Percentiles rank a stretch among this genome's conserved stretches.
Conservation (phyloP, 2,113 vertebrate species). For the Dromaius novaehollandiae region DNA sequence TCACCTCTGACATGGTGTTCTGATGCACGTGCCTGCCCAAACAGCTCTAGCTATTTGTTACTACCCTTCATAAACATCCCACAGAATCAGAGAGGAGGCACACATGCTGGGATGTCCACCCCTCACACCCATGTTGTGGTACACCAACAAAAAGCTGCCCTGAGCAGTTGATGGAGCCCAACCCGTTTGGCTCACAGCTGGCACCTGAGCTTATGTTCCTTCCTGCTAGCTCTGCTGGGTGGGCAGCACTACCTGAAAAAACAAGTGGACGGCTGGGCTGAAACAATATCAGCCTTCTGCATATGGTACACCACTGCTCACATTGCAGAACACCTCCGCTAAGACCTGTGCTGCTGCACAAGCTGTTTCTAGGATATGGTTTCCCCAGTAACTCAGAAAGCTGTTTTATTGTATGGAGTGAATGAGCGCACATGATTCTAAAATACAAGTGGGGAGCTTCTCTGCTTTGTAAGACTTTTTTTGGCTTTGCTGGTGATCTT, state of each 20-base stretch:
- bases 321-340: background rate
- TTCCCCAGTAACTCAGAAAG: constrained; percentile 14
- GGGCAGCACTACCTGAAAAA: background rate
- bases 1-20: rapidly evolving
- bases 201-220: background rate
- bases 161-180: background rate
- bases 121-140: background rate
- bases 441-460: background rate
- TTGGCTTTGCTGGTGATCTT: background rate
- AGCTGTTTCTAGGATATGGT: background rate
- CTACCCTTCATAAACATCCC: background rate
- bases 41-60: background rate
- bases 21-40: background rate
- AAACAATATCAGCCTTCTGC: background rate
- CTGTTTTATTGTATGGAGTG: background rate
- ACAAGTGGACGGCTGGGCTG: background rate
- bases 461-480: background rate
- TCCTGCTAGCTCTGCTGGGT: background rate
- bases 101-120: background rate
- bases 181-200: background rate
- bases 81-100: background rate
- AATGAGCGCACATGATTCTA: background rate
- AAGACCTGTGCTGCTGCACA: background rate
- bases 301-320: rapidly evolving
- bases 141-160: background rate